Base-by-base conservation (phyloP, 2,888 invertebrate species). In the Steinernema scapterisci region DNA sequence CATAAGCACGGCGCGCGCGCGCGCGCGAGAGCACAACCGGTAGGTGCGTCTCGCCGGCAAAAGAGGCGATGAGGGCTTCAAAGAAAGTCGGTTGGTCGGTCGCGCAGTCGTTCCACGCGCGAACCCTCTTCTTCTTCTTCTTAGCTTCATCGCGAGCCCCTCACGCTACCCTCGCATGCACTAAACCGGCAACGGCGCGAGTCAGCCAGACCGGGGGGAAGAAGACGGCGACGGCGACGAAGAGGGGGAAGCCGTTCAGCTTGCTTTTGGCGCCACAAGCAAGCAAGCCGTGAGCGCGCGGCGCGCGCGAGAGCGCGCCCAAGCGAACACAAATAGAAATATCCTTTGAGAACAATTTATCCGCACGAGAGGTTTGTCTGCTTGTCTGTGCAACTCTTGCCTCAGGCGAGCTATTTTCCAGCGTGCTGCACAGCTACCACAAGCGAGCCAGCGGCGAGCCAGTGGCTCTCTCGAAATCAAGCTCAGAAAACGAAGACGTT, bases 301-400 rank as follows among this genome's bases (percentile, higher is more conserved):
- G 48, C 27, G 63, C 27, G 27, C 27, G 31, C 63, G 25, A 25
- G 11, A 63, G 31, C 31, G 63, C 63, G 63, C 27, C 63, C 63
- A 63, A 31, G 31, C 63, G 63, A 63, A 3, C 63, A 63, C 63
- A 25, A 63, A 63, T 63, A 31, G 63, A 63, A 63, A 63, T 63
- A 63, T 63, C 31, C 31, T 63, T 63, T 63, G 63, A 63, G 63
- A 63, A 63, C 63, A 63, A 63, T 63, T 63, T 63, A 63, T 63
- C 63, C 31, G 31, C 63, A 63, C 63, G 63, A 63, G 31, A 25
- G 63, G 63, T 63, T 63, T 63, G 63, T 63, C 63, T 63, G 63
- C 63, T 63, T 19, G 63, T 31, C 63, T 63, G 25, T 63, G 63
- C 63, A 63, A 25, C 63, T 63, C 63, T 25, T 31, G 63, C 31